Base-by-base conservation (phyloP, 2,888 invertebrate genomes). In the Apamea crenata region DNA sequence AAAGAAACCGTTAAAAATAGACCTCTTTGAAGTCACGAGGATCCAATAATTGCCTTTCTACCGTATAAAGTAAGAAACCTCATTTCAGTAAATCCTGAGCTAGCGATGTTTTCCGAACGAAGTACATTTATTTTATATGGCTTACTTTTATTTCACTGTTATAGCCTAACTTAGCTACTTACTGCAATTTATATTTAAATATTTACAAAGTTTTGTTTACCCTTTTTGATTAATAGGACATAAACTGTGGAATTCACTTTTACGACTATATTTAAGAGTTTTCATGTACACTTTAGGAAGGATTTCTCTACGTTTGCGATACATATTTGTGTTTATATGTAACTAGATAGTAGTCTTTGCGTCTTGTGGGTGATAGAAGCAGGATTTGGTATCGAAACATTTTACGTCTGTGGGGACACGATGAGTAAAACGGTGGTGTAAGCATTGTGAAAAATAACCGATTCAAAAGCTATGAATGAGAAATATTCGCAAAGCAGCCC, bases 41-140 rank as follows among this genome's bases (percentile, higher is more conserved):
- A 73, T 77, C 86, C 66, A 86, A 86, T 84, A 86, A 84, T 86
- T 86, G 82, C 75, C 86, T 78, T 86, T 59, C 67, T 56, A 63
- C 72, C 68, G 59, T 78, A 77, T 63, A 82, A 74, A 78, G 50
- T 69, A 71, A 69, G 32, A 56, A 78, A 78, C 36, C 82, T 72
- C 69, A 63, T 82, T 82, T 75, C 86, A 84, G 84, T 82, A 75
- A 84, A 84, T 86, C 86, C 69, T 70, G 47, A 70, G 69, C 66
- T 75, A 16, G 82, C 65, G 56, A 25, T 80, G 70, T 77, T 75
- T 75, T 75, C 14, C 56, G 40, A 78, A 73, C 73, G 72, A 63
- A 86, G 78, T 78, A 80, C 61, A 70, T 68, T 83, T 76, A 74
- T 85, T 74, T 74, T 78, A 65, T 67, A 61, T 29, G 50, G 68